These are phyloP conservation scores for Acrossocheilus fasciatus DNA, from an alignment of 2,797 vertebrate species.

Conservation along the genomic window DNA sequence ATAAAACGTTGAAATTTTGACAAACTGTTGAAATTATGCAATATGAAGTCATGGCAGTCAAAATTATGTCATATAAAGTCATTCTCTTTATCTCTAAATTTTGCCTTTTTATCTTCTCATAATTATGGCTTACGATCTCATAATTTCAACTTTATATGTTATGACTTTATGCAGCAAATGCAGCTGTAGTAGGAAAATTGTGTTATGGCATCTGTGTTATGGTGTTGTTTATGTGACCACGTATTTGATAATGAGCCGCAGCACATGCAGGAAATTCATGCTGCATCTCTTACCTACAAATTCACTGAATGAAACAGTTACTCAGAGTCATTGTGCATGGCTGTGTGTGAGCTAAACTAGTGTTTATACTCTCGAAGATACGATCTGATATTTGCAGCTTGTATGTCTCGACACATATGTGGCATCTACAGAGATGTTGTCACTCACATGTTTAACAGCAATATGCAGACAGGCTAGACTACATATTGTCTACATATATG, in stretches of 20 bases:
- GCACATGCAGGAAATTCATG: conserved; percentile 19
- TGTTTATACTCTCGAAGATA: conserved; percentile 23
- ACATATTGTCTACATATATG: neutral
- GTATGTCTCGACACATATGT: neutral
- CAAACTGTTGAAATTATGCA: neutral
- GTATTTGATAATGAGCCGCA: conserved; percentile 25
- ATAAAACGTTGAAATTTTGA: neutral
- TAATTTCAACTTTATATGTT: neutral
- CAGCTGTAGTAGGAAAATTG: neutral
- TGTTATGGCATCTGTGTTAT: conserved; percentile 7
- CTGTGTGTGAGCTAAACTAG: neutral
- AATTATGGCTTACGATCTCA: neutral
- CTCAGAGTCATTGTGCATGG: neutral
- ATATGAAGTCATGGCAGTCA: neutral
- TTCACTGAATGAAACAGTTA: conserved; percentile 15
- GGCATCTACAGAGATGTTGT: neutral
- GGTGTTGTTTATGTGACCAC: conserved; percentile 6
- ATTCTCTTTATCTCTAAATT: neutral
- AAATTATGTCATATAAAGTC: neutral
- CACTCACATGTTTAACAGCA: neutral
- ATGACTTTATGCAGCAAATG: neutral
- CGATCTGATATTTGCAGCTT: conserved; percentile 31
- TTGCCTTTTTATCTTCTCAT: neutral
- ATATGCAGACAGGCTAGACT: neutral
- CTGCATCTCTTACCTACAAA: neutral